Percentiles rank a stretch among this genome's conserved stretches.
Evolutionary conservation across 2,888 invertebrate species (phyloP).

Genomic region (Lycia hirtaria): DNA sequence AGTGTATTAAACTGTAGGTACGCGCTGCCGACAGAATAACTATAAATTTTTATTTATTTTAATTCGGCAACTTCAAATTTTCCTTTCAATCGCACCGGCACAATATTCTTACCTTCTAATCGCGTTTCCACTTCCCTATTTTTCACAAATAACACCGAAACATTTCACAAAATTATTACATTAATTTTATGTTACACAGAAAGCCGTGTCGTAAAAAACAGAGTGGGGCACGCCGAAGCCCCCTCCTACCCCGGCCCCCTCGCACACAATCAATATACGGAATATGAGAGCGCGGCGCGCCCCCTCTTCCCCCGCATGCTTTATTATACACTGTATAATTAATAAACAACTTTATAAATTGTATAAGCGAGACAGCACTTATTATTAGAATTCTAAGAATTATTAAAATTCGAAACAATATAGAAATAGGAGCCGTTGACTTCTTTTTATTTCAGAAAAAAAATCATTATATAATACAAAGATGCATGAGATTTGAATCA

Average conservation of each 20-base stretch:
- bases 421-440: neutral
- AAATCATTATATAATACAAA: conserved; percentile 33
- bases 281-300: conserved; percentile 85
- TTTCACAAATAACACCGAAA: conserved; percentile 84
- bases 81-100: conserved; percentile 66
- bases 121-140: conserved; percentile 77
- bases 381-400: conserved; percentile 41
- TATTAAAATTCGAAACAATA: conserved; percentile 9
- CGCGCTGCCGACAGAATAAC: conserved; percentile 83
- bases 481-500: conserved; percentile 33
- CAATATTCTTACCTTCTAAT: conserved; percentile 78
- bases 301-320: conserved; percentile 85
- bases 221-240: conserved; percentile 86
- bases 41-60: conserved; percentile 79
- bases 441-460: conserved; percentile 16
- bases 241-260: conserved; percentile 84
- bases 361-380: conserved; percentile 67
- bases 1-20: conserved; percentile 84
- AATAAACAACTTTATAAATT: conserved; percentile 84
- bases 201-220: conserved; percentile 86
- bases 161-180: conserved; percentile 86
- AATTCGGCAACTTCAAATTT: conserved; percentile 67
- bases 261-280: conserved; percentile 86
- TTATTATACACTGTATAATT: conserved; percentile 83
- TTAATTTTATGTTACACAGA: conserved; percentile 85